Base-by-base conservation (phyloP, 2,888 invertebrate genomes). In the Pyralis farinalis region DNA sequence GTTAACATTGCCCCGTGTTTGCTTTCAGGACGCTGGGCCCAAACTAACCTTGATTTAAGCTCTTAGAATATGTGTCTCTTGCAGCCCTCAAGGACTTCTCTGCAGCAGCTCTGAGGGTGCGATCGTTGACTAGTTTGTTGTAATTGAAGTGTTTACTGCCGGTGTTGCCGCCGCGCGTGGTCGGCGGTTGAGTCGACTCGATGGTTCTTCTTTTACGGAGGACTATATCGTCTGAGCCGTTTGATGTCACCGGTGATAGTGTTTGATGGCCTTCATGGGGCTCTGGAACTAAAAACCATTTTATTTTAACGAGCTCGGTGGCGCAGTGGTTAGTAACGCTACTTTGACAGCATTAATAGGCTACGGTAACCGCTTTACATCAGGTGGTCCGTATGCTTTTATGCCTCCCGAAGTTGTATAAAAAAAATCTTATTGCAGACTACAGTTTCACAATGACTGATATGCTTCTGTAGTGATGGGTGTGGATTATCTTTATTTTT, bases 101-200 rank as follows among this genome's bases (percentile, higher is more conserved):
- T 34, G 36, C 58, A 45, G 36, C 58, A 46, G 37, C 49, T 43
- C 37, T 45, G 8, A 70, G 55, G 0, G 63, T 69, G 11, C 84
- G 69, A 51, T 97, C 96, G 66, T 97, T 96, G 42, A 93, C 91
- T 12, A 97, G 87, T 67, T 96, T 96, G 55, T 93, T 94, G 67
- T 97, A 97, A 62, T 94, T 93, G 65, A 95, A 96, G 66, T 96
- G 95, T 58, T 94, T 93, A 67, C 75, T 86, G 45, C 80, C 80
- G 0, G 70, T 62, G 62, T 79, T 81, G 7, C 78, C 80, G 0
- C 68, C 75, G 35, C 86, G 75, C 0, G 85, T 79, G 1, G 69
- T 68, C 1, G 72, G 50, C 9, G 86, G 72, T 47, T 90, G 90
- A 0, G 78, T 75, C 0, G 89, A 80, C 53, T 90, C 90, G 20